Conservation (phyloP, 2,797 vertebrate species). For the Pangasius macronema region DNA sequence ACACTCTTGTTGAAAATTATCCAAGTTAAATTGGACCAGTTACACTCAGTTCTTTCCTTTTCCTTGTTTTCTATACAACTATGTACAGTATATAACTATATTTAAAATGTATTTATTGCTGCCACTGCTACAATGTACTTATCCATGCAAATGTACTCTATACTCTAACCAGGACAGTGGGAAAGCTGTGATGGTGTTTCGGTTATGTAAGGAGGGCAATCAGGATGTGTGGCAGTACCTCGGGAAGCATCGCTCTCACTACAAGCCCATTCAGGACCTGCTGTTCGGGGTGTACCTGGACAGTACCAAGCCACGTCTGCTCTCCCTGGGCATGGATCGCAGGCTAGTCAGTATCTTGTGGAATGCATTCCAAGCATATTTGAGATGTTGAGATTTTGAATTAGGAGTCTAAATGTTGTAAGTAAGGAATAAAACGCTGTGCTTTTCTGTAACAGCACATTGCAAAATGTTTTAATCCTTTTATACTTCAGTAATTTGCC, state of each 20-base stretch:
- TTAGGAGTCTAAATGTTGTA: background rate
- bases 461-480: background rate
- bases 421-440: background rate
- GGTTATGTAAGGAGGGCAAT: slow-evolving; percentile 43
- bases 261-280: slow-evolving; percentile 83
- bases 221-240: slow-evolving; percentile 76
- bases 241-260: slow-evolving; percentile 86
- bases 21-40: background rate
- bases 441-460: background rate
- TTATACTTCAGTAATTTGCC: background rate
- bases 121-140: too few species aligned
- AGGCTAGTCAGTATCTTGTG: slow-evolving; percentile 76
- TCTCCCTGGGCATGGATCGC: slow-evolving; percentile 88
- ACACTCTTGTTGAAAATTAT: too few species aligned
- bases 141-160: background rate
- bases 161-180: slow-evolving; percentile 77
- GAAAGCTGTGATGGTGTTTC: slow-evolving; percentile 81
- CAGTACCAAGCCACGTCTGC: slow-evolving; percentile 78
- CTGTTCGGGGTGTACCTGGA: slow-evolving; percentile 87
- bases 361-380: slow-evolving; percentile 6
- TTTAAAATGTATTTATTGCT: background rate
- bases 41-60: background rate
- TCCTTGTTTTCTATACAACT: background rate
- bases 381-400: background rate
- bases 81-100: background rate